Evolutionary conservation across 2,797 vertebrate species (phyloP).

Genomic region (Danio kyathit): DNA sequence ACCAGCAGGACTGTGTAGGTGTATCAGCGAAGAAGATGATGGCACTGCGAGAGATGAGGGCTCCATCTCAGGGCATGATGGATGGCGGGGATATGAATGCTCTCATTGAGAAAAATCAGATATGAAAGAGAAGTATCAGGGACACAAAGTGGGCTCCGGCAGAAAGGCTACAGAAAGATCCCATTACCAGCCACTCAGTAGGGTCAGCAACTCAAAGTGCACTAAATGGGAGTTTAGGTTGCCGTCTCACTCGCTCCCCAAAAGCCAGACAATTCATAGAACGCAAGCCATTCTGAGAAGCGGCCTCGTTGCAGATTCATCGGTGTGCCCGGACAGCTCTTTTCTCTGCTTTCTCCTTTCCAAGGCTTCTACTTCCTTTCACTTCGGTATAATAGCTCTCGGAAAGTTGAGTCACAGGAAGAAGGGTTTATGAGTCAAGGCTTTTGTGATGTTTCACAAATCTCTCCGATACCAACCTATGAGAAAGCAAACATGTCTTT

Average conservation of each 20-base stretch:
- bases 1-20: constrained; percentile 43
- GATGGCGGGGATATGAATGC: constrained; percentile 44
- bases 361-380: constrained; percentile 58
- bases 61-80: constrained; percentile 43
- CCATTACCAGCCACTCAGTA: constrained; percentile 62
- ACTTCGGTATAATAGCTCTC: constrained; percentile 60
- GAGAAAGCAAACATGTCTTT: constrained; percentile 28
- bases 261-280: constrained; percentile 70
- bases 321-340: constrained; percentile 44
- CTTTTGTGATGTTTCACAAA: constrained; percentile 41
- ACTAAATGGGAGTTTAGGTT: constrained; percentile 67
- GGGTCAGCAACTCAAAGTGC: constrained; percentile 64
- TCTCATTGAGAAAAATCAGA: constrained; percentile 53
- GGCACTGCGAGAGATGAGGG: constrained; percentile 32
- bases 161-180: constrained; percentile 53
- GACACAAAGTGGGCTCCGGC: constrained; percentile 35
- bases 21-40: constrained; percentile 44
- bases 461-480: constrained; percentile 24
- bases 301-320: constrained; percentile 43
- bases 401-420: constrained; percentile 48
- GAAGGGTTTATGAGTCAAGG: constrained; percentile 38
- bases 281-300: constrained; percentile 49
- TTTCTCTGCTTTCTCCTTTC: constrained; percentile 57
- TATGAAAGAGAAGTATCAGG: constrained; percentile 39
- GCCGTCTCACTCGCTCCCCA: constrained; percentile 63